Percentiles rank a stretch among this genome's conserved stretches.
Conservation (phyloP, 2,113 vertebrate genomes). For the Syrmaticus mikado region DNA sequence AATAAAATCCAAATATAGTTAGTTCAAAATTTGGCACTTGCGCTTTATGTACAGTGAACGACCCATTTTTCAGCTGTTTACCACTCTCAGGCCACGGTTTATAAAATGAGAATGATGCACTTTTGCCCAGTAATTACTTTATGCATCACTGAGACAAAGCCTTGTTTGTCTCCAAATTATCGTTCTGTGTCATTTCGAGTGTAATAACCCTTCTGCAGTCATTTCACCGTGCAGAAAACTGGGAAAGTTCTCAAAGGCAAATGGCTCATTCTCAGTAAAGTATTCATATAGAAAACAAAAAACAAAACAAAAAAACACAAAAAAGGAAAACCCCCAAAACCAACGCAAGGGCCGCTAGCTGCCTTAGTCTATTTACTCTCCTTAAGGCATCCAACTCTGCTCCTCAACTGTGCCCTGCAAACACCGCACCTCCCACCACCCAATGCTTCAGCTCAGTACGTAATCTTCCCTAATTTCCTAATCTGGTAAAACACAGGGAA, state of each 20-base stretch:
- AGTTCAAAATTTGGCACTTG: conserved; percentile 27
- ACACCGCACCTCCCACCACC: neutral
- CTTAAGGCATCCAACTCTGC: accelerated
- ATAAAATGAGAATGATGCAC: conserved; percentile 37
- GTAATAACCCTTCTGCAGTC: conserved; percentile 31
- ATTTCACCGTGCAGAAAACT: neutral
- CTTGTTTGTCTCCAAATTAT: conserved; percentile 54
- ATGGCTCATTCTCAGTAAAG: neutral
- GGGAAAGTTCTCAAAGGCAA: conserved; percentile 54
- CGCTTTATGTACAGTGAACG: conserved; percentile 26
- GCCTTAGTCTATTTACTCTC: neutral
- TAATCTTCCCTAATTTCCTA: neutral
- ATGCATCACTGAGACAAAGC: conserved; percentile 62
- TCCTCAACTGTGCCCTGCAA: neutral
- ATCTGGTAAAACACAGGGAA: neutral
- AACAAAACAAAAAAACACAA: neutral
- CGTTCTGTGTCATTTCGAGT: conserved; percentile 4
- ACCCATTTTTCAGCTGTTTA: conserved; percentile 58
- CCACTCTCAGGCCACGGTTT: conserved; percentile 7
- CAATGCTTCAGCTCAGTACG: neutral
- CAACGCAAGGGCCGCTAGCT: neutral
- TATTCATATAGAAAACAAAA: neutral
- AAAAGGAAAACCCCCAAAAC: neutral
- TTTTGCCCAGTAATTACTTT: conserved; percentile 64
- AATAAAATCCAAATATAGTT: neutral